Conservation (phyloP, 2,797 vertebrate genomes). For the Pelochelys cantorii region DNA sequence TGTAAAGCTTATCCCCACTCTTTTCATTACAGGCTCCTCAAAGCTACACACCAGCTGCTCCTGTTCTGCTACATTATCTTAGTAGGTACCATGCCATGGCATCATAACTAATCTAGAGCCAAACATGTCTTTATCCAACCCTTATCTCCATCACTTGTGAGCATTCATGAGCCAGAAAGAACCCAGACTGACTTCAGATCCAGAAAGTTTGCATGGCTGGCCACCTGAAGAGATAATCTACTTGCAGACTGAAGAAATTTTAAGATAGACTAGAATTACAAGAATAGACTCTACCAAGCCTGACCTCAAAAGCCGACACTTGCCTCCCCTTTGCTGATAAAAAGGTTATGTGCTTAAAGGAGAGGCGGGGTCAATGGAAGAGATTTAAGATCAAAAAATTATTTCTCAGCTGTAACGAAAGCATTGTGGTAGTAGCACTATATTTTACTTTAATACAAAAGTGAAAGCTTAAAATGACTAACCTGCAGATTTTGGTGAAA, state of each 20-base stretch:
- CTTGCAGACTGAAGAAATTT: background rate
- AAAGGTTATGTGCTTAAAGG: background rate
- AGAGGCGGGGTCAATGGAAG: background rate
- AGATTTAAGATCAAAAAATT: background rate
- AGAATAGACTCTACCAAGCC: background rate
- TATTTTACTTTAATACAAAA: background rate
- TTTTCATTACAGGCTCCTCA: background rate
- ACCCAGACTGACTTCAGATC: background rate
- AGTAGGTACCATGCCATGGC: background rate
- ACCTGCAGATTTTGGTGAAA: background rate
- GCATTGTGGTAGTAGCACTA: rapidly evolving
- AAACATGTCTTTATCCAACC: no score
- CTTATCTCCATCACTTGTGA: background rate
- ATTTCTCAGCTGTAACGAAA: background rate
- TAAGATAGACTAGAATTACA: background rate
- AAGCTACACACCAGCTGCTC: background rate
- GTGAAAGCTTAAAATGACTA: background rate
- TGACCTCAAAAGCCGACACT: background rate
- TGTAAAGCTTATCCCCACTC: background rate
- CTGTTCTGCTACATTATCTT: background rate
- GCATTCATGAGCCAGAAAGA: background rate
- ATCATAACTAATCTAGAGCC: background rate
- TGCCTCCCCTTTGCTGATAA: background rate
- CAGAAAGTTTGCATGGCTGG: background rate
- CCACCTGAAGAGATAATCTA: background rate